Evolutionary conservation across 2,888 invertebrate genomes (phyloP), one percentile per base, ranked within the genome.

Genomic region (Thereva unica): DNA sequence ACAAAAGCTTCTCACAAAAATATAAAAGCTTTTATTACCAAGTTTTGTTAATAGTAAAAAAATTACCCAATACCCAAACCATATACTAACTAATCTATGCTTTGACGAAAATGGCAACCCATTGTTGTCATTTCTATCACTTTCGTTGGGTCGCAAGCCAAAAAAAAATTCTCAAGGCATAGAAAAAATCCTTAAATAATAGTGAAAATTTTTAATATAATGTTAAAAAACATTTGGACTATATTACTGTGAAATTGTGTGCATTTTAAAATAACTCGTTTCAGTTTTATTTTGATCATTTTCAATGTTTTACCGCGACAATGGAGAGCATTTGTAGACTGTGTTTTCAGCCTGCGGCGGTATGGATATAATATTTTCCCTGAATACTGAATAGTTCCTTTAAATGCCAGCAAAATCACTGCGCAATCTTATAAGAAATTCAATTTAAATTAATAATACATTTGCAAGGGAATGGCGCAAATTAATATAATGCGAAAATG

Each of bases 241-340:
- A 23, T 23, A 23, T 23, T 23, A 2, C 23, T 10, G 6, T 12
- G 5, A 47, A n/a, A 47, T 37, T 49, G 59, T 45, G 47, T 49
- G 59, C 49, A 38, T 40, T 59, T 38, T 59, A 12, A 47, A 23
- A 49, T 37, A 47, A 47, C 49, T 59, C 38, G 45, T 45, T 59
- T 59, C 59, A 59, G 37, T 59, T 59, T n/a, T 59, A 47, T 59
- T 59, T 59, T 59, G 59, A 47, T 59, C 49, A 47, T 59, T 37
- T 34, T 38, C 59, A 10, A 59, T 59, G 59, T 47, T 45, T 47
- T 47, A 49, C 59, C 59, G 59, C 59, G 66, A 57, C 55, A 42
- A 80, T 80, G 80, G 80, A 80, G 76, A 78, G 77, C 74, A 78
- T 80, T 73, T 80, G 80, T 75, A 78, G 81, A 75, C 76, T 80